Evolutionary conservation across 2,797 vertebrate species (phyloP).

Genomic region (Cheirogaleus major): DNA sequence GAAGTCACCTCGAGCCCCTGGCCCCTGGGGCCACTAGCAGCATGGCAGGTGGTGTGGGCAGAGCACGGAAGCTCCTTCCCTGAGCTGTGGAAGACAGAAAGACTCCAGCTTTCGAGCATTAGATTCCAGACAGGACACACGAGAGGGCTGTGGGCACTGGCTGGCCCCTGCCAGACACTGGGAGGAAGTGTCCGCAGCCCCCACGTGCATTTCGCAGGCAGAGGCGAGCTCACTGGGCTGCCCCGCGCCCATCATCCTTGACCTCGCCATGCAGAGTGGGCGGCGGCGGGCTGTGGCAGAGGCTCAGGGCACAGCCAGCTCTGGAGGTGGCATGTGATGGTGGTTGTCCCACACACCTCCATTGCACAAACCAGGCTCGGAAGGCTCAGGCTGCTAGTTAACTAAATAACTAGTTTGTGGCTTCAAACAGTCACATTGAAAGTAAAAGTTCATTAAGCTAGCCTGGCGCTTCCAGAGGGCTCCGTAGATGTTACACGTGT

Average conservation of each 20-base stretch:
- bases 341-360: not conserved
- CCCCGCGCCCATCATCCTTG: not conserved
- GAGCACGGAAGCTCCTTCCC: accelerated
- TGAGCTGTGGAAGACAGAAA: no score
- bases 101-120: not conserved
- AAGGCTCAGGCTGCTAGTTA: not conserved
- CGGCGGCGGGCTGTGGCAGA: not conserved
- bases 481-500: accelerated
- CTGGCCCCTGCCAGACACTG: not conserved
- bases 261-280: not conserved
- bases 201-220: accelerated
- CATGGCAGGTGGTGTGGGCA: accelerated
- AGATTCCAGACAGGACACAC: not conserved
- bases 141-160: accelerated
- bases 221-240: not conserved
- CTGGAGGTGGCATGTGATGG: accelerated
- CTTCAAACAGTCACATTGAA: not conserved
- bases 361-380: not conserved
- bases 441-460: not conserved
- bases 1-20: not conserved
- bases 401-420: not conserved
- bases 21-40: not conserved
- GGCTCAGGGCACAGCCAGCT: not conserved
- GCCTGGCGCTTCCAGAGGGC: not conserved
- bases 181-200: not conserved